Conservation (phyloP, 2,888 invertebrate genomes). For the Temnothorax rugatulus region DNA sequence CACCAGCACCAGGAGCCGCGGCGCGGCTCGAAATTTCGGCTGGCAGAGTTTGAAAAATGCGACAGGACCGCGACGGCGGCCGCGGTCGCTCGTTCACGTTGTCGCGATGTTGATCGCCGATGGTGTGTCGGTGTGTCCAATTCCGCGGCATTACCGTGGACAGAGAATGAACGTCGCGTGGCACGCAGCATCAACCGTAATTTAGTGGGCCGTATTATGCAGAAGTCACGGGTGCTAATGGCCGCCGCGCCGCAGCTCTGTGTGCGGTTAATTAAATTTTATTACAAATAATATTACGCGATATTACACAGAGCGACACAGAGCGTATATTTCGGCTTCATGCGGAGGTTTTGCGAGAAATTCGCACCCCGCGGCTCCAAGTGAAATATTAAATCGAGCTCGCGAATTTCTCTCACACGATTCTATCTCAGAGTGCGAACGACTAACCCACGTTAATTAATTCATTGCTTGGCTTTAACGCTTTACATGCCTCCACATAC, state of each 20-base stretch:
- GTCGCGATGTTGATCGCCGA: slow-evolving; percentile 63
- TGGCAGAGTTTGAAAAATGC: slow-evolving; percentile 51
- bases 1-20: not conserved
- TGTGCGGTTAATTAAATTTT: slow-evolving; percentile 77
- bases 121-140: slow-evolving; percentile 58
- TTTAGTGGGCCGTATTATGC: slow-evolving; percentile 69
- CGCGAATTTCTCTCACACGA: slow-evolving; percentile 48
- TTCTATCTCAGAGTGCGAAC: slow-evolving; percentile 51
- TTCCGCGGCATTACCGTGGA: slow-evolving; percentile 60
- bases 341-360: slow-evolving; percentile 41
- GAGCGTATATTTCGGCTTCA: slow-evolving; percentile 51
- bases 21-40: slow-evolving; percentile 33
- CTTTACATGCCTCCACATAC: slow-evolving; percentile 49
- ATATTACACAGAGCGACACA: slow-evolving; percentile 59
- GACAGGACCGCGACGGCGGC: slow-evolving; percentile 23
- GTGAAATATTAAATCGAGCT: slow-evolving; percentile 68
- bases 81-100: slow-evolving; percentile 29
- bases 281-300: slow-evolving; percentile 75
- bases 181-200: slow-evolving; percentile 65
- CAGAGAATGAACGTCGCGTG: slow-evolving; percentile 50
- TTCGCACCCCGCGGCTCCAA: slow-evolving; percentile 35
- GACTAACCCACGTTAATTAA: slow-evolving; percentile 67
- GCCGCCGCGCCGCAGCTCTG: slow-evolving; percentile 59
- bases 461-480: slow-evolving; percentile 58
- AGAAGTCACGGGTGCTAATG: slow-evolving; percentile 68